Evolutionary conservation across 2,888 invertebrate species (phyloP), one percentile per base, ranked within the genome.

Genomic region (Aleiodes alternator): DNA sequence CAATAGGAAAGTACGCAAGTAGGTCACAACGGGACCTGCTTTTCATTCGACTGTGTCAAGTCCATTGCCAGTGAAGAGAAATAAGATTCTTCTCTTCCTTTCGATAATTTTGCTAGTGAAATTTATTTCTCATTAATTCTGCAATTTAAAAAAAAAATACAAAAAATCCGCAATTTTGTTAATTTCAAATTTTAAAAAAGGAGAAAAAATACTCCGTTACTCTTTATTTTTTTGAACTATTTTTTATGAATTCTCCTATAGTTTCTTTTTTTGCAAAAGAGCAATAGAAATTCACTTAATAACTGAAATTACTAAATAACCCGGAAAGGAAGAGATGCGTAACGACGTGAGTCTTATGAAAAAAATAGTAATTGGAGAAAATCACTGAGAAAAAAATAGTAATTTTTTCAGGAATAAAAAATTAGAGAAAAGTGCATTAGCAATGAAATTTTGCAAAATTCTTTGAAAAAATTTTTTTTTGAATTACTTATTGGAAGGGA

Each of bases 11-110:
- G 84, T 82, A 76, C 34, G 83, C 78, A 86, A 89, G 87, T 89
- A 78, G 89, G 89, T 83, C 87, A 81, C 87, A 88, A 89, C 89
- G 89, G 89, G 84, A 89, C 87, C 83, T 84, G 86, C 86, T 86
- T 87, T 84, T 87, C 87, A 84, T 85, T 84, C 82, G 76, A 83
- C 83, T 84, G 80, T 85, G 84, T 84, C 84, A 83, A 84, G 84
- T 83, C 83, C 81, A 79, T 79, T 82, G 79, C 76, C 29, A 23
- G 81, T 43, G 4, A 3, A 6, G 43, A 43, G 43, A 43, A 43
- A 38, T 1, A 81, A 78, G 78, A 59, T 43, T 56, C 50, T 23
- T 73, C 76, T 69, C 66, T 69, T 50, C 48, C 34, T 16, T 48
- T 55, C 66, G 31, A 34, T 66, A 23, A 51, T 72, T 11, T 51